Conservation (phyloP, 1,140 invertebrate genomes). For the Battus philenor region DNA sequence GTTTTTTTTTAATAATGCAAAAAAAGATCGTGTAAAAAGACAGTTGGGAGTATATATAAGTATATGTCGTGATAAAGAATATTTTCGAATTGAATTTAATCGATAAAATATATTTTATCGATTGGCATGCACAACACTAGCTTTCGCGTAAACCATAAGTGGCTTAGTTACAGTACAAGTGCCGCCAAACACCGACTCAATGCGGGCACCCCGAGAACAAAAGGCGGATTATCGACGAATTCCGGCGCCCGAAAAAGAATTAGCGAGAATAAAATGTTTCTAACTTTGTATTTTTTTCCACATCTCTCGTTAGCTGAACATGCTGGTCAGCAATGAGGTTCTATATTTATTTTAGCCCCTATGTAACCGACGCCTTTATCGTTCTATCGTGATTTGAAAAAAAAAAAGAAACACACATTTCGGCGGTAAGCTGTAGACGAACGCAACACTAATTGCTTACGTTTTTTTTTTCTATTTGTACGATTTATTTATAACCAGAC, state of each 20-base stretch:
- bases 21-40: too few species aligned
- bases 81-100: slow-evolving; percentile 1
- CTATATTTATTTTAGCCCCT: slow-evolving; percentile 18
- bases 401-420: slow-evolving; percentile 8
- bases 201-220: slow-evolving; percentile 48
- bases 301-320: slow-evolving; percentile 24
- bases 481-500: too few species aligned
- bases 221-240: slow-evolving; percentile 40
- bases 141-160: slow-evolving; percentile 37
- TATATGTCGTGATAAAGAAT: background rate
- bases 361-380: slow-evolving; percentile 14
- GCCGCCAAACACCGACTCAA: slow-evolving; percentile 41
- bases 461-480: too few species aligned
- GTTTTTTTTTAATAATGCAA: too few species aligned
- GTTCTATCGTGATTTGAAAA: slow-evolving; percentile 9
- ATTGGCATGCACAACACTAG: slow-evolving; percentile 21
- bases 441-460: too few species aligned
- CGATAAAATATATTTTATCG: slow-evolving; percentile 18
- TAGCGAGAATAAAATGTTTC: slow-evolving; percentile 24
- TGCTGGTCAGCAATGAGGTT: slow-evolving; percentile 23
- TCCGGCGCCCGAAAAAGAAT: slow-evolving; percentile 41
- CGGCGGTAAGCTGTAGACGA: too few species aligned
- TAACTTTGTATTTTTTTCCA: slow-evolving; percentile 21
- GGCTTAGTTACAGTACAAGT: slow-evolving; percentile 50
- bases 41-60: background rate